Percentiles rank a stretch among this genome's conserved stretches.
These are phyloP conservation scores for Drosophila mercatorum DNA, from an alignment of 2,888 invertebrate genomes.

Conservation along the genomic window DNA sequence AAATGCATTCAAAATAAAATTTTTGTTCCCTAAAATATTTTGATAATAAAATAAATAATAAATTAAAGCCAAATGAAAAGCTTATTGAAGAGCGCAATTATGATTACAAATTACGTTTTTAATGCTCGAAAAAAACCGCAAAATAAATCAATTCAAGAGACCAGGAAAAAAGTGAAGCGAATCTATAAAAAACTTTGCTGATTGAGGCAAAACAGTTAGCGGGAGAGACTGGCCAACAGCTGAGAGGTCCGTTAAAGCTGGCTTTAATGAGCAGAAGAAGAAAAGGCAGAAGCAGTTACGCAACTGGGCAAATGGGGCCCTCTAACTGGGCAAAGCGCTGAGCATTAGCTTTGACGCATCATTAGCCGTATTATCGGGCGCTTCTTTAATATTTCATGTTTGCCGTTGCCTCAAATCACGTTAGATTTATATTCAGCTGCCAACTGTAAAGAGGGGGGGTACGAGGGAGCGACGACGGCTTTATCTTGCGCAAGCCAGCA, in stretches of 20 bases:
- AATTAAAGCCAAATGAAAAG: no score
- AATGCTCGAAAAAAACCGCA: slow-evolving; percentile 15
- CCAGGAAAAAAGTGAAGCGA: slow-evolving; percentile 11
- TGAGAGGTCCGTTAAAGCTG: slow-evolving; percentile 43
- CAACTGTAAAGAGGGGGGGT: not conserved
- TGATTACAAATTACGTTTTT: not conserved
- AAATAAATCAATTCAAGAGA: not conserved
- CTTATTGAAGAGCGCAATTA: no score
- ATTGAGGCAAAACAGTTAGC: slow-evolving; percentile 37
- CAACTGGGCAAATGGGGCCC: slow-evolving; percentile 40
- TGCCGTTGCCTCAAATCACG: slow-evolving; percentile 78
- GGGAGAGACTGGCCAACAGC: not conserved
- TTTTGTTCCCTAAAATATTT: no score
- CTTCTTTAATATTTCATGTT: slow-evolving; percentile 70
- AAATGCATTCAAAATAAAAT: no score
- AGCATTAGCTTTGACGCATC: slow-evolving; percentile 47
- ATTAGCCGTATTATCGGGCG: slow-evolving; percentile 49
- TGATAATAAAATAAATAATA: no score
- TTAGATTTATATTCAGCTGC: slow-evolving; percentile 74
- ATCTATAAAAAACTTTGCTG: slow-evolving; percentile 11
- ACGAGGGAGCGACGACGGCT: not conserved
- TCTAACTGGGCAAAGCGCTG: slow-evolving; percentile 42
- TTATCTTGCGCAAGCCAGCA: slow-evolving; percentile 64
- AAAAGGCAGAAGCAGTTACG: slow-evolving; percentile 23
- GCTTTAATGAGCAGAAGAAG: slow-evolving; percentile 12